Conservation (phyloP, 2,797 vertebrate species). For the Propithecus deckenii region DNA sequence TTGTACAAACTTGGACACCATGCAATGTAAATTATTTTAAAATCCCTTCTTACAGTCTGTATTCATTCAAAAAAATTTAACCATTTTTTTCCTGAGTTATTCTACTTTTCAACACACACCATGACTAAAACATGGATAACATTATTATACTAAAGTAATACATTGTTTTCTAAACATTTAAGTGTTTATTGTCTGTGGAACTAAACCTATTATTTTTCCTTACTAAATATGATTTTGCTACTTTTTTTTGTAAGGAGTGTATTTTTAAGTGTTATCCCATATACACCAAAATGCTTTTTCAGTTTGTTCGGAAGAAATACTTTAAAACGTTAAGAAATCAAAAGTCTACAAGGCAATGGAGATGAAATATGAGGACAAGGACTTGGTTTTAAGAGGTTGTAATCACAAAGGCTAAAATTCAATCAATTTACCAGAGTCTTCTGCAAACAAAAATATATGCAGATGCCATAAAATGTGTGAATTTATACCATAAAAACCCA, state of each 20-base stretch:
- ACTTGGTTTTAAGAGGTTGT: not conserved
- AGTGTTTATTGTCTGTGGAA: not conserved
- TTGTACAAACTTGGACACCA: not conserved
- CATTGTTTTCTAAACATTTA: slow-evolving; percentile 11
- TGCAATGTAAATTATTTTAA: not conserved
- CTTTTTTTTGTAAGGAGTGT: not conserved
- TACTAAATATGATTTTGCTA: not conserved
- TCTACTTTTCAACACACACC: not conserved
- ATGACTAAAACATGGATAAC: not conserved
- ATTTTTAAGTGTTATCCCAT: not conserved
- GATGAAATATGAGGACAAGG: not conserved
- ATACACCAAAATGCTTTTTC: not conserved
- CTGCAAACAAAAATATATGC: not conserved
- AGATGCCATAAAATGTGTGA: not conserved
- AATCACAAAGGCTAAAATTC: not conserved
- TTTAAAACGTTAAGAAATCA: not conserved
- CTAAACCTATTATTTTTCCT: slow-evolving; percentile 7
- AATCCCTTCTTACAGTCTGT: not conserved
- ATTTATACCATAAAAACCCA: not conserved
- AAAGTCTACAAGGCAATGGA: not conserved
- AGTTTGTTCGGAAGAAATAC: not conserved
- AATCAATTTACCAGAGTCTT: not conserved
- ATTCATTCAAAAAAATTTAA: not conserved
- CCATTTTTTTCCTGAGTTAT: not conserved
- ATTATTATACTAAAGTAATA: not conserved